Conservation (phyloP, 1,140 invertebrate genomes). For the Myzus persicae region DNA sequence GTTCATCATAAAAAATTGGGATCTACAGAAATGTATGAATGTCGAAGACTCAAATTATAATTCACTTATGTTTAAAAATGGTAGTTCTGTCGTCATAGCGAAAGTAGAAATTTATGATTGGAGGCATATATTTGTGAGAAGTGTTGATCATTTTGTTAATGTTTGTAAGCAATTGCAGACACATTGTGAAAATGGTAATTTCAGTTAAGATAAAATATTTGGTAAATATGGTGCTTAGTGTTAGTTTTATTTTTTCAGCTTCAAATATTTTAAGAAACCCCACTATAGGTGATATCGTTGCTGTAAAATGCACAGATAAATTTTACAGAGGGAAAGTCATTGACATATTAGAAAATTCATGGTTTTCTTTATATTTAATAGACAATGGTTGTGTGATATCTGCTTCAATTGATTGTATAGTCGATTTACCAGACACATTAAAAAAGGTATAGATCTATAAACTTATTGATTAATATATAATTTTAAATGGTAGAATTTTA, state of each 20-base stretch:
- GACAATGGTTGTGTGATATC: conserved; percentile 14
- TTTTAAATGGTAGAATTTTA: not conserved
- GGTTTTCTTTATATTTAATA: conserved; percentile 37
- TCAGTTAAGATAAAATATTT: not conserved
- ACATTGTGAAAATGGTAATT: conserved; percentile 42
- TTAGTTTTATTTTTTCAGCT: not conserved
- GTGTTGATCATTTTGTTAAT: conserved; percentile 36
- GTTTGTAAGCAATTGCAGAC: not conserved
- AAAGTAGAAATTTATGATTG: conserved; percentile 32
- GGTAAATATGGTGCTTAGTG: not conserved
- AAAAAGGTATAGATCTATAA: conserved; percentile 32
- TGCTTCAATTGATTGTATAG: not conserved
- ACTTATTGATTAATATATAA: not conserved
- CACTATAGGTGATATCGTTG: conserved; percentile 6
- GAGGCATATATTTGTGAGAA: conserved; percentile 49
- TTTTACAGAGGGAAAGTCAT: conserved; percentile 36
- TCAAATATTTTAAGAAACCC: not conserved
- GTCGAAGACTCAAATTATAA: not conserved
- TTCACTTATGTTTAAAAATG: conserved; percentile 34
- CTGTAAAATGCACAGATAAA: conserved; percentile 23
- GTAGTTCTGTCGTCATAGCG: not conserved
- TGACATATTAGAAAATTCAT: not conserved
- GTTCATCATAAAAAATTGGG: conserved; percentile 43
- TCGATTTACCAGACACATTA: conserved; percentile 11
- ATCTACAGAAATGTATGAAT: not conserved